Evolutionary conservation across 2,888 invertebrate genomes (phyloP), one percentile per base, ranked within the genome.

Genomic region (Himalopsyche tibetana): DNA sequence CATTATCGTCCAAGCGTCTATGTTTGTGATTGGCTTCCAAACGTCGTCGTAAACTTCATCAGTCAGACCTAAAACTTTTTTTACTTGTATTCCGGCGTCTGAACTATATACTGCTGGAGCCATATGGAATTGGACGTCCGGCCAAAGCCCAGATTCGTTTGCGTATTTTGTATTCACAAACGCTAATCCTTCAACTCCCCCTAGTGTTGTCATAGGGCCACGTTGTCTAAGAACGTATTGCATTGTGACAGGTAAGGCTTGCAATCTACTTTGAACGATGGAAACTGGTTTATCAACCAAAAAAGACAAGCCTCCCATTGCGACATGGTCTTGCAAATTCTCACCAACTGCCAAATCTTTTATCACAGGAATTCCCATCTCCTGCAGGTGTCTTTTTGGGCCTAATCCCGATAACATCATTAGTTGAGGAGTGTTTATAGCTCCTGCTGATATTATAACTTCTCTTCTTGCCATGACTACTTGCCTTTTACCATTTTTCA

Each of bases 41-140:
- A 97, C 96, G 1, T 95, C 94, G 89, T 97, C 94, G 90, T 97
- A 98, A 0, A 97, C 91, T 84, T 95, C 95, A 87, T 97, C 97
- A 63, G 96, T 97, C 0, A 97, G 91, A 0, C 97, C 97, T 45
- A 97, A 91, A 42, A 97, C 96, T 92, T 97, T 95, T 90, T 95
- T 92, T 0, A 96, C 95, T 90, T 97, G 93, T 83, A 95, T 94
- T 0, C 96, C 96, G 85, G 95, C 95, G 90, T 97, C 97, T 0
- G 97, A 97, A 86, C 96, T 96, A 69, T 97, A 95, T 0, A 96
- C 97, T 0, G 98, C 97, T 0, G 98, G 98, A 2, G 98, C 97
- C 96, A 98, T 98, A 90, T 98, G 98, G 89, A 98, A 97, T 90
- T 98, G 97, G 80, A 98, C 95, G 89, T 98, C 98, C 0, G 98